Evolutionary conservation across 2,888 invertebrate genomes (phyloP).

Genomic region (Laothoe populi): DNA sequence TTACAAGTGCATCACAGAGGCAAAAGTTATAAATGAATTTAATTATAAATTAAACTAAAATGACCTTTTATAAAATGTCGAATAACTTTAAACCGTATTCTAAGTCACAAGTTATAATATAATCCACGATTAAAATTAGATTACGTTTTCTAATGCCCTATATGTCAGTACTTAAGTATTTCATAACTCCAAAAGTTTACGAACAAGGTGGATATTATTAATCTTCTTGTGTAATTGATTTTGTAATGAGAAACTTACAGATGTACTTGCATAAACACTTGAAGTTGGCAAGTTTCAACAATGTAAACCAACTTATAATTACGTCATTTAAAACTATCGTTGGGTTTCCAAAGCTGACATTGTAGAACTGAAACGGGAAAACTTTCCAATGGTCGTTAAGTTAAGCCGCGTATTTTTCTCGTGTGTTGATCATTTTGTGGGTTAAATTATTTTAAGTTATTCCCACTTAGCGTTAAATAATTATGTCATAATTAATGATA

Average conservation of each 20-base stretch:
- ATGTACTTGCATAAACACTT: slow-evolving; percentile 28
- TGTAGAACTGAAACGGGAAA: slow-evolving; percentile 18
- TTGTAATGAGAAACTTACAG: slow-evolving; percentile 27
- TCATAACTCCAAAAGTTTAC: neutral
- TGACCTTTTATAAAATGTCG: too few species aligned
- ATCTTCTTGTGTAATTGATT: slow-evolving; percentile 6
- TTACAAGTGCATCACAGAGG: too few species aligned
- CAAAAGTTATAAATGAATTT: too few species aligned
- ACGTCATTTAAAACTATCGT: slow-evolving; percentile 22
- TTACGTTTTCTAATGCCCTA: neutral
- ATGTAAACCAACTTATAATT: slow-evolving; percentile 25
- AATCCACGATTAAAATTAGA: too few species aligned
- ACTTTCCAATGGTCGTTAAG: slow-evolving; percentile 17
- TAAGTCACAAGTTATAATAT: too few species aligned
- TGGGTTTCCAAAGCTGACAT: slow-evolving; percentile 22
- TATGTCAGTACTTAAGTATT: neutral
- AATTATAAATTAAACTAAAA: too few species aligned
- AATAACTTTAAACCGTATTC: too few species aligned
- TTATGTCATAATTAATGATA: too few species aligned
- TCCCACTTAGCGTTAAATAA: too few species aligned
- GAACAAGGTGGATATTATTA: neutral
- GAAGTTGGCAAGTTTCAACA: slow-evolving; percentile 24
- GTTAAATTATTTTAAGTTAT: too few species aligned
- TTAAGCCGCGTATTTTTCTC: slow-evolving; percentile 1
- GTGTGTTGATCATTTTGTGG: neutral